Evolutionary conservation across 2,113 vertebrate genomes (phyloP), one percentile per base, ranked within the genome.

Genomic region (Pomatorhinus ruficollis): DNA sequence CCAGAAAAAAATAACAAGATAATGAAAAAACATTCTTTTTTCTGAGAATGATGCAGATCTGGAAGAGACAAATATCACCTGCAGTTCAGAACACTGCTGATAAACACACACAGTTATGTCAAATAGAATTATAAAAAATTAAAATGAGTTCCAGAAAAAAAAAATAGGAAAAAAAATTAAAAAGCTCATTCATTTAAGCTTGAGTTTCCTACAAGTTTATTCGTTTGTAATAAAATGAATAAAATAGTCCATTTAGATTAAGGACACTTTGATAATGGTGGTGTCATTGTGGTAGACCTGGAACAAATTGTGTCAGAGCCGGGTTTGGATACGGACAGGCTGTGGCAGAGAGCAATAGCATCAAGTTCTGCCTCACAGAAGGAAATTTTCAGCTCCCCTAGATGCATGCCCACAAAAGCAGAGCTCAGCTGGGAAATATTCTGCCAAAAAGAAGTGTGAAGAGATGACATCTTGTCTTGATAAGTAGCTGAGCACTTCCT

Each of bases 1-100:
- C 2, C 9, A n/a, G 10, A 49, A 53, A 71, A 63, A 71, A 63
- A n/a, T 1, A 22, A 56, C 10, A 19, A 10, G 3, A 44, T 11
- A 45, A 19, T 27, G 0, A 40, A 56, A 56, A 56, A 1, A 6
- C 2, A 15, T 1, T 8, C 10, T 39, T n/a, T 52, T n/a, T 37
- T 74, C 70, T 39, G 8, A 71, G 16, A 59, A 78, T 31, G 12
- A 59, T 3, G 7, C 14, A 42, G 15, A 44, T 23, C 15, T 88
- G 44, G 4, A 59, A 44, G 10, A 66, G 17, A 39, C 1, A 68
- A 42, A 6, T 45, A 12, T 15, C 16, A 59, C 18, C 7, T 68
- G 27, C 16, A 81, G 6, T 59, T 83, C 50, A 74, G 15, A 79
- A 25, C 12, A 57, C 4, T 64, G 8, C 9, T 81, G 54, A 78